These are phyloP conservation scores for Mylabris phalerata DNA, from an alignment of 1,140 invertebrate genomes.

Conservation along the genomic window DNA sequence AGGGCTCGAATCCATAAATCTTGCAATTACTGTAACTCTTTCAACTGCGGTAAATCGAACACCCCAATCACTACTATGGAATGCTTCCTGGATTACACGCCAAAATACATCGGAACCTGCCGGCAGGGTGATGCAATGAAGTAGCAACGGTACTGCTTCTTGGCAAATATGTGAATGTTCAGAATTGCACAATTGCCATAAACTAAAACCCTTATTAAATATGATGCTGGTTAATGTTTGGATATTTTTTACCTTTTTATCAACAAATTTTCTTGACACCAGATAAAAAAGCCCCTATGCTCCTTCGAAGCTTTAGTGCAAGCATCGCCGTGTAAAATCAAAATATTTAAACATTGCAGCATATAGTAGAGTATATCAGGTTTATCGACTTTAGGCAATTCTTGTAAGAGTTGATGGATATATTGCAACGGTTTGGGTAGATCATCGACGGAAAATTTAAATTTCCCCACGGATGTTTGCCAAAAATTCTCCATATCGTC, in stretches of 20 bases:
- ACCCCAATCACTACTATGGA: slow-evolving; percentile 84
- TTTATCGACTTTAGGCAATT: slow-evolving; percentile 75
- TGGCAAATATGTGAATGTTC: slow-evolving; percentile 90
- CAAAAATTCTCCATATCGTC: slow-evolving; percentile 77
- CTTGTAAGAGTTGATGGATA: slow-evolving; percentile 80
- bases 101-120: slow-evolving; percentile 92
- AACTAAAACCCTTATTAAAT: slow-evolving; percentile 49
- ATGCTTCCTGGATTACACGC: slow-evolving; percentile 87
- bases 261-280: slow-evolving; percentile 93
- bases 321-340: slow-evolving; percentile 90
- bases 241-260: slow-evolving; percentile 73
- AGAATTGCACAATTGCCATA: slow-evolving; percentile 90
- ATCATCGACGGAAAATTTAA: slow-evolving; percentile 84
- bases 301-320: slow-evolving; percentile 81
- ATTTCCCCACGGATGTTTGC: slow-evolving; percentile 88
- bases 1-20: slow-evolving; percentile 86
- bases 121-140: slow-evolving; percentile 91
- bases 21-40: slow-evolving; percentile 82
- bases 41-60: slow-evolving; percentile 90
- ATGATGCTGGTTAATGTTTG: not conserved
- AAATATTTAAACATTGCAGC: slow-evolving; percentile 83
- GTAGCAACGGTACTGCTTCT: slow-evolving; percentile 79
- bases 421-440: slow-evolving; percentile 89
- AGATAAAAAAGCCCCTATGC: slow-evolving; percentile 91
- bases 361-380: slow-evolving; percentile 92